Percentiles rank a stretch among this genome's conserved stretches.
phyloP scores from a whole-genome alignment of 2,888 invertebrate species.

The Pseudanteris insignis region DNA sequence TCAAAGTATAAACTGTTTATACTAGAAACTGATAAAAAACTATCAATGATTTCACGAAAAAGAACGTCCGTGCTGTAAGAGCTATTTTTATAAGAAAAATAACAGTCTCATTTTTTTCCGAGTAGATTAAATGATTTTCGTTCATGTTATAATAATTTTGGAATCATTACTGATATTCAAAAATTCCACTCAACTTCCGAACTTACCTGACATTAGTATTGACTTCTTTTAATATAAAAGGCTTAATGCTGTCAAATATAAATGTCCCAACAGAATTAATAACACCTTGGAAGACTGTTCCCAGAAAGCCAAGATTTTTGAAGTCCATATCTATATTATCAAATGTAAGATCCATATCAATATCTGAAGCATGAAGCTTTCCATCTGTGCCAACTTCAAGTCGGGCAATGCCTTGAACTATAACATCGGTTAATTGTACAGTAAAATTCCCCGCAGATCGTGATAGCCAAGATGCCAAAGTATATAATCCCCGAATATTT shows the following conservation, averaged over 20 bases:
- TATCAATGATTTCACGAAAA: no score
- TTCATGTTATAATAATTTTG: no score
- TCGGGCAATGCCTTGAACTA: slow-evolving; percentile 74
- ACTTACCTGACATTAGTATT: slow-evolving; percentile 73
- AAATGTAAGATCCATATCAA: slow-evolving; percentile 82
- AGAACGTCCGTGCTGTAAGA: no score
- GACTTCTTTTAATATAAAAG: slow-evolving; percentile 81
- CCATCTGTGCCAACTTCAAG: slow-evolving; percentile 80
- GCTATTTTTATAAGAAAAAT: no score
- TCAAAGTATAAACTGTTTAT: no score
- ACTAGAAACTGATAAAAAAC: no score
- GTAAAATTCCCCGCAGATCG: slow-evolving; percentile 81
- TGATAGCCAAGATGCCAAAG: slow-evolving; percentile 75
- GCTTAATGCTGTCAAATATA: slow-evolving; percentile 88
- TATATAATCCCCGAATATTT: slow-evolving; percentile 79
- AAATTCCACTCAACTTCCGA: no score
- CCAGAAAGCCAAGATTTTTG: slow-evolving; percentile 82
- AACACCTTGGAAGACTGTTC: slow-evolving; percentile 75
- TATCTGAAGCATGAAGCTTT: slow-evolving; percentile 79
- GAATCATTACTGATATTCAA: no score
- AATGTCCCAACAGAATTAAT: slow-evolving; percentile 84
- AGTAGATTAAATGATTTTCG: no score
- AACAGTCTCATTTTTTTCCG: no score
- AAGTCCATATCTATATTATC: slow-evolving; percentile 82
- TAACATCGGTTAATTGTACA: slow-evolving; percentile 77